phyloP scores from a whole-genome alignment of 2,113 vertebrate genomes.

The Rhinopomastus cyanomelas region DNA sequence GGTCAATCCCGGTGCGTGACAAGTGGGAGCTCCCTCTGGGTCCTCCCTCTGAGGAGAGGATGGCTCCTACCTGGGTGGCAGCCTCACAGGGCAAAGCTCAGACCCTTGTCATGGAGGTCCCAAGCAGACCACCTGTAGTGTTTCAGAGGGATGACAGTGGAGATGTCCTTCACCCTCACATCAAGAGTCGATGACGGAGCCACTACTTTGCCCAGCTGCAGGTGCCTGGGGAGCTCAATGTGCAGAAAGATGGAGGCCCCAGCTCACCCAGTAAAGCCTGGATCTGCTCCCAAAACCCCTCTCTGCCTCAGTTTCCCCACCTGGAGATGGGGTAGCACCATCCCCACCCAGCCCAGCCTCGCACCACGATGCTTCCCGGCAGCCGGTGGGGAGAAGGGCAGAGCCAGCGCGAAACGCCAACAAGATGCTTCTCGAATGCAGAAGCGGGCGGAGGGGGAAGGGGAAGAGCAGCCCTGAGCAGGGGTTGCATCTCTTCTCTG shows the following conservation, averaged over 20 bases:
- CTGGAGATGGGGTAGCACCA: not conserved
- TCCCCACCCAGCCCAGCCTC: not conserved
- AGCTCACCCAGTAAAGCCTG: fast-evolving
- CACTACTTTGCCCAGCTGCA: not conserved
- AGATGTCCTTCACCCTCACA: not conserved
- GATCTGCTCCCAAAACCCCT: not conserved
- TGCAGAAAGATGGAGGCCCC: not conserved
- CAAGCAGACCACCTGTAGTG: not conserved
- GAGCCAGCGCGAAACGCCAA: not conserved
- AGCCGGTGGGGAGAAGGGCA: not conserved
- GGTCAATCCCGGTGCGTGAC: not conserved
- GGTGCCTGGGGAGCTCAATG: not conserved
- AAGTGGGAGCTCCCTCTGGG: not conserved
- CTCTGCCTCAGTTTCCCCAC: not conserved
- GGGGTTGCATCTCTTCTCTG: not conserved
- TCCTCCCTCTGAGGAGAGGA: not conserved
- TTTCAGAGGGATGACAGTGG: not conserved
- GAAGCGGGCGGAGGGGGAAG: slow-evolving; percentile 33
- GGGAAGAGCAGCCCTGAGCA: not conserved
- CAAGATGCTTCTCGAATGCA: slow-evolving; percentile 23
- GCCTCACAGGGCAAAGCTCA: not conserved
- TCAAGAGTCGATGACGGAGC: not conserved
- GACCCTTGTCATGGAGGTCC: not conserved
- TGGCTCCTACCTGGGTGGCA: not conserved
- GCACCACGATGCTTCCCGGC: not conserved